Evolutionary conservation across 2,797 vertebrate species (phyloP).

Genomic region (Pangasius larnaudii): DNA sequence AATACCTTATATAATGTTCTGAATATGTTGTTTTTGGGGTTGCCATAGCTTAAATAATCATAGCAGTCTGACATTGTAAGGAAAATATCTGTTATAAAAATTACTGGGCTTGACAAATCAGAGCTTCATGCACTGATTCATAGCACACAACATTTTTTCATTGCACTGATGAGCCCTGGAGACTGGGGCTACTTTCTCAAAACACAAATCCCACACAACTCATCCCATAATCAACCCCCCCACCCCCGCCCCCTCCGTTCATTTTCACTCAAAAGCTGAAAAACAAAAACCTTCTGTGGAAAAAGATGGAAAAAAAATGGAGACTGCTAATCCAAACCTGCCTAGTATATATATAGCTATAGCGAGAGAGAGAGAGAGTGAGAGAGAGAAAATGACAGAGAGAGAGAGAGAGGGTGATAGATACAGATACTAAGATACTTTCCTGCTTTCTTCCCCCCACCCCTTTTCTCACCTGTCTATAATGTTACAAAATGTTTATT

Average conservation of each 20-base stretch:
- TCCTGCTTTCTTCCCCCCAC: neutral
- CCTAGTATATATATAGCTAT: neutral
- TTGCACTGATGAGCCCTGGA: neutral
- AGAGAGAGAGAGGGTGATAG: neutral
- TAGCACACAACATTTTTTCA: neutral
- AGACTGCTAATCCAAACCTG: neutral
- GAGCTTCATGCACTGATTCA: constrained; percentile 3
- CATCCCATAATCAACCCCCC: neutral
- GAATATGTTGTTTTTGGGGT: neutral
- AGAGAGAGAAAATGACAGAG: no score
- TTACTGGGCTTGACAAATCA: neutral
- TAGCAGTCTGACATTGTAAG: neutral
- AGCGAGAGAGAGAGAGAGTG: no score
- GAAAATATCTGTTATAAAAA: constrained; percentile 3
- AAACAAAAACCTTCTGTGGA: neutral
- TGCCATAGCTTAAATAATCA: neutral
- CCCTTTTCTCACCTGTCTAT: neutral
- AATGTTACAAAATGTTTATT: neutral
- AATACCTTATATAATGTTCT: neutral
- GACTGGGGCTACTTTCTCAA: neutral
- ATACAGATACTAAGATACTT: neutral
- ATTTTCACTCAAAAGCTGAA: neutral
- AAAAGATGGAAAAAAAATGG: neutral
- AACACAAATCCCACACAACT: neutral
- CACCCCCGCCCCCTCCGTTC: no score